These are phyloP conservation scores for Petrocephalus schoutedeni DNA, from an alignment of 2,797 vertebrate species.

Conservation along the genomic window DNA sequence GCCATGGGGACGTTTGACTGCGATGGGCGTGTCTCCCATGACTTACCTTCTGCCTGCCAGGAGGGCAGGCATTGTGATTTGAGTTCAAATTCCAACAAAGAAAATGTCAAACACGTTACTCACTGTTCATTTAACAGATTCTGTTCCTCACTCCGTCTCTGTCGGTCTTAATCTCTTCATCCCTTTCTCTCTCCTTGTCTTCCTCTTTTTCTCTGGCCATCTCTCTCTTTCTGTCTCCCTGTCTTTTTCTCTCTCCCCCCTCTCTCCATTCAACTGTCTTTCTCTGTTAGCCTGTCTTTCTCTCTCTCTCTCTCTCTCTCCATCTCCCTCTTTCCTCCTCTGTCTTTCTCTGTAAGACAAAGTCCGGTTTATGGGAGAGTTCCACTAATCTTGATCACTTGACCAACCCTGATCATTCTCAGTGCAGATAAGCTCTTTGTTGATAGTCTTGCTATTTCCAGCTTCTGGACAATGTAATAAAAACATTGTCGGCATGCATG, in stretches of 20 bases:
- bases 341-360: neutral
- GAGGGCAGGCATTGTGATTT: neutral
- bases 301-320: neutral
- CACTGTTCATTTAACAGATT: neutral
- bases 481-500: neutral
- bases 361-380: neutral
- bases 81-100: conserved; percentile 1
- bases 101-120: neutral
- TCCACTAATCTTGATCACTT: neutral
- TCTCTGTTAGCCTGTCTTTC: neutral
- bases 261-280: neutral
- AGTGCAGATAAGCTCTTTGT: neutral
- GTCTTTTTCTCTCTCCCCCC: neutral
- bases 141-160: neutral
- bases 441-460: neutral
- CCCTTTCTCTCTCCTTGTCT: neutral
- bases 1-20: neutral
- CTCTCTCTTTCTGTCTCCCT: neutral
- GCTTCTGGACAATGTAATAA: neutral
- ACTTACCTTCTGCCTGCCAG: conserved; percentile 2
- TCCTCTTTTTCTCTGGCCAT: neutral
- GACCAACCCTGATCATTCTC: neutral
- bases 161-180: neutral
- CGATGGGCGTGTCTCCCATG: neutral
- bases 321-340: too few relatives aligned